Evolutionary conservation across 53 echinoderm and acorn worm genomes (phyloP), one percentile per base, ranked within the genome.

Genomic region (Henricia sp.): DNA sequence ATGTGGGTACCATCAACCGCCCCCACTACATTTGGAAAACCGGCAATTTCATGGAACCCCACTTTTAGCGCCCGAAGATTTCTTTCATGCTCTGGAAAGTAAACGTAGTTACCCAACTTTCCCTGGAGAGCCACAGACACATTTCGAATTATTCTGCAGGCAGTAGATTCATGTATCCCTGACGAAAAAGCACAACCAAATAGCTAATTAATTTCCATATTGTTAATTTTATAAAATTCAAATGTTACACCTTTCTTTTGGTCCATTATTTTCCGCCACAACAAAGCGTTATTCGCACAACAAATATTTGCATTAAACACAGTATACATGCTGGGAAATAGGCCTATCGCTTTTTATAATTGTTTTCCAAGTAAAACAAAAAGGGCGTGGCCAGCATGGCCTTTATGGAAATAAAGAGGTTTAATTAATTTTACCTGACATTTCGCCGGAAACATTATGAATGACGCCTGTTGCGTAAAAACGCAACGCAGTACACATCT

Each of bases 1-100:
- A 83, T 20, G 35, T 66, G 83, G 17, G 65, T 82, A 1, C 82
- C 82, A 39, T 82, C 82, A 1, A 82, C 82, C 6, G 82, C 82
- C 2, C 82, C 66, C 1, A 82, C 65, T 5, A 82, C 65, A 16
- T 59, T 41, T 28, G 83, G 83, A 83, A 83, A 83, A 6, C 83
- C 83, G 29, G 66, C 62, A 26, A 67, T 66, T 16, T 30, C 21
- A 34, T 46, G 33, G 25, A 67, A 83, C 72, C 33, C 50, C 3
- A 38, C 25, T 26, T 70, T 19, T 16, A 25, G 24, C 11, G 9
- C 35, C 6, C 36, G 16, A 17, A 3, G 19, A n/a, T n/a, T n/a
- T n/a, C n/a, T n/a, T n/a, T n/a, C n/a, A n/a, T n/a, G n/a, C n/a
- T 36, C 23, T 13, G 58, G 77, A 34, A 77, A 77, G 2, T 28